These are phyloP conservation scores for Embidobia sp. DNA, from an alignment of 2,888 invertebrate genomes.

Conservation along the genomic window DNA sequence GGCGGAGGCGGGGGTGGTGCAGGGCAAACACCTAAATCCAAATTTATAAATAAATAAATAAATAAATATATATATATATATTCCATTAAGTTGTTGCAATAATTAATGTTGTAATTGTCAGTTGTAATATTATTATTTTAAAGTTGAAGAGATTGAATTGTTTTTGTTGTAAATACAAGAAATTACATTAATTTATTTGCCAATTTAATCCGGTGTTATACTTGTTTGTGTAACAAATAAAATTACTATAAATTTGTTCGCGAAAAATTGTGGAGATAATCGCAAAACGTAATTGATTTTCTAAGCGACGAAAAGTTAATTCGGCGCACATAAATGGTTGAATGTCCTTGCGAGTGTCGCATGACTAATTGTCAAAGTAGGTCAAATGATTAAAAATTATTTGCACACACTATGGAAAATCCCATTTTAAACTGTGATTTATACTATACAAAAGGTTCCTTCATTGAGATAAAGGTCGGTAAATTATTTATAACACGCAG, in stretches of 20 bases:
- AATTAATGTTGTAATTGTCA: too few species aligned
- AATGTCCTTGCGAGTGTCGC: conserved; percentile 34
- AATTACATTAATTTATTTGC: too few species aligned
- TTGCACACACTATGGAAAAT: conserved; percentile 41
- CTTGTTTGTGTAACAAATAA: too few species aligned
- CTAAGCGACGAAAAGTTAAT: conserved; percentile 20
- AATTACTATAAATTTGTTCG: too few species aligned
- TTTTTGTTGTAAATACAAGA: too few species aligned
- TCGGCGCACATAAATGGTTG: conserved; percentile 17
- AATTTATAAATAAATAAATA: conserved; percentile 56
- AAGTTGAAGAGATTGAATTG: too few species aligned
- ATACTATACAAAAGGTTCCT: conserved; percentile 42
- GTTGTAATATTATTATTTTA: too few species aligned
- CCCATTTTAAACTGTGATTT: conserved; percentile 46
- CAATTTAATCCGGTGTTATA: too few species aligned
- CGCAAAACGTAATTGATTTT: conserved; percentile 14
- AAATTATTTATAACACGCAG: conserved; percentile 47
- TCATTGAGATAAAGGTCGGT: conserved; percentile 53
- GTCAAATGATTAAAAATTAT: conserved; percentile 55
- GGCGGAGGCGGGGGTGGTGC: conserved; percentile 84
- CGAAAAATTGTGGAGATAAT: too few species aligned
- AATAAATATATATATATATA: too few species aligned
- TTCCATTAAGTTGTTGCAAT: too few species aligned
- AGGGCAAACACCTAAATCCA: conserved; percentile 74
- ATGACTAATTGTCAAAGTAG: conserved; percentile 52